These are phyloP conservation scores for Nephrotoma flavescens DNA, from an alignment of 2,888 invertebrate genomes.

Conservation along the genomic window DNA sequence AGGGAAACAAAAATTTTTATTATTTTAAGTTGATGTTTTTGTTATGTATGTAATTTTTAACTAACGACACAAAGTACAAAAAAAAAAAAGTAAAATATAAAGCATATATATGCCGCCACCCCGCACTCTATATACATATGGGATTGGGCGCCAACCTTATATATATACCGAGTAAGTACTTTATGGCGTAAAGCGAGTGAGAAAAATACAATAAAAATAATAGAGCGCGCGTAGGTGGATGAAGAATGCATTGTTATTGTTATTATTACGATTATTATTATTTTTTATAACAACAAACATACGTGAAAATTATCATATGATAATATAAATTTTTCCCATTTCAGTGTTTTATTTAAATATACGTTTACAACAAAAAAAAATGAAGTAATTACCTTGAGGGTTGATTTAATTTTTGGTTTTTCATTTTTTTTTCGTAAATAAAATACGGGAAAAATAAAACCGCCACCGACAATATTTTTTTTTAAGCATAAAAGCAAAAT, in stretches of 20 bases:
- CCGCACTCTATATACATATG: neutral
- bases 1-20: neutral
- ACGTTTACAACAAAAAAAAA: neutral
- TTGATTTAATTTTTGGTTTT: neutral
- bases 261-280: neutral
- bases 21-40: neutral
- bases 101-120: neutral
- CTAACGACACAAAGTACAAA: neutral
- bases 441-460: neutral
- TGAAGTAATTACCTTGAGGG: conserved; percentile 4
- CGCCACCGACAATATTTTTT: neutral
- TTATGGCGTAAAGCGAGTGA: neutral
- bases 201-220: neutral
- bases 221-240: neutral
- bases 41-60: neutral
- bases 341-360: neutral
- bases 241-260: neutral
- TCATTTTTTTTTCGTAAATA: neutral
- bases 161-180: neutral
- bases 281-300: neutral
- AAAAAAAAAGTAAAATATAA: neutral
- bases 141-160: neutral
- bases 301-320: neutral
- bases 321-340: neutral
- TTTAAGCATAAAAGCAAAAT: neutral